These are phyloP conservation scores for Rapana venosa DNA, from an alignment of 2,888 invertebrate genomes.

Conservation along the genomic window DNA sequence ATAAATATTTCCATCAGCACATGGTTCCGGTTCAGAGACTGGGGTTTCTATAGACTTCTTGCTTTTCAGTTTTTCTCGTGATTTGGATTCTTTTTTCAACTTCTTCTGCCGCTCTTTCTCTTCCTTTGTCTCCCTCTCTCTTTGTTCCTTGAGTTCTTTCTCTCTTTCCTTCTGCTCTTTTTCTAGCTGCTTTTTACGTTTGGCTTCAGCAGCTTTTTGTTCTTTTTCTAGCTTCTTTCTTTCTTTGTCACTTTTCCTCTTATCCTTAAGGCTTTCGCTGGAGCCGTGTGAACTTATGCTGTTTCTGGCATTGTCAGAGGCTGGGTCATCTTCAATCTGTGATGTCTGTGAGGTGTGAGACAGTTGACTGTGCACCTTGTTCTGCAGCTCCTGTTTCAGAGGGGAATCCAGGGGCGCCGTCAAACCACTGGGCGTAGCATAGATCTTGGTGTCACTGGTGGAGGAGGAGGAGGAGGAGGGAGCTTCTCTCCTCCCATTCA, in stretches of 20 bases:
- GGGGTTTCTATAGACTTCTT: neutral
- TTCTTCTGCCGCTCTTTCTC: conserved; percentile 42
- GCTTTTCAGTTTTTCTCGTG: conserved; percentile 26
- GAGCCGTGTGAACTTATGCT: neutral
- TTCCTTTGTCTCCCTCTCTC: conserved; percentile 38
- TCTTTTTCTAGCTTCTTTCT: conserved; percentile 37
- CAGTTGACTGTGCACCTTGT: neutral
- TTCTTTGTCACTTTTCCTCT: conserved; percentile 46
- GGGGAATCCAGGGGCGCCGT: neutral
- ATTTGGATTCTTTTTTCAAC: conserved; percentile 41
- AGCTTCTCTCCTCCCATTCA: too few relatives aligned
- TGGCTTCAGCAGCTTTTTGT: conserved; percentile 15
- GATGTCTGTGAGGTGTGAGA: neutral
- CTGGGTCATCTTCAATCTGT: neutral
- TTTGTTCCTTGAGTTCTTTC: conserved; percentile 25
- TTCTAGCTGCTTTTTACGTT: conserved; percentile 31
- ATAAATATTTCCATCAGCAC: conserved; percentile 35
- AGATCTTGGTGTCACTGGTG: neutral
- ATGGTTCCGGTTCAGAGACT: neutral
- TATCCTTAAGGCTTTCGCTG: conserved; percentile 39
- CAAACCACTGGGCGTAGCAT: neutral
- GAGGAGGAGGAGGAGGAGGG: neutral
- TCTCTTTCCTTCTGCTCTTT: conserved; percentile 28
- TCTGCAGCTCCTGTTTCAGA: neutral
- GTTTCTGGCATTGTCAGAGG: neutral